Evolutionary conservation across 2,113 vertebrate genomes (phyloP), one percentile per base, ranked within the genome.

Genomic region (Lagopus muta): DNA sequence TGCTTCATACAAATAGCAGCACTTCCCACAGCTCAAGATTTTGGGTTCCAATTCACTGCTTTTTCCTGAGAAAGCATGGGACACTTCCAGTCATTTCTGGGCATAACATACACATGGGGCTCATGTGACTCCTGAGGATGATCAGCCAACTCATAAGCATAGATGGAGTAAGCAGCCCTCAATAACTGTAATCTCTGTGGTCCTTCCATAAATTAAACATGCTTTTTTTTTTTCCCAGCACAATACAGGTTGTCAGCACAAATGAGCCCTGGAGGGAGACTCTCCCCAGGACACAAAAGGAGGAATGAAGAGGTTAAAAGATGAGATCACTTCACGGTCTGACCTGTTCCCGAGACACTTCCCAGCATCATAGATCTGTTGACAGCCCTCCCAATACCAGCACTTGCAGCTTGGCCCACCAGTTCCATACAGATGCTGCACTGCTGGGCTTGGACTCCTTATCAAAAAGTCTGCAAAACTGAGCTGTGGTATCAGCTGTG

Each of bases 121-220:
- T 67, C 43, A 48, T 40, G 79, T 78, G 27, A 75, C 83, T 94
- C 12, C 1, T 13, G 19, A 93, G 86, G 76, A 76, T 76, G 90
- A 54, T 62, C 74, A 52, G 85, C 92, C 90, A 77, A 79, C 86
- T 77, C 74, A 18, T 57, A 93, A 81, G 90, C 71, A 71, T 61
- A 96, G 90, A 82, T 74, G 76, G 91, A 89, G 40, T 78, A 91
- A 93, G 81, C 89, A 77, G 69, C 86, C 88, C 48, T 30, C 70
- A 82, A 88, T 83, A 86, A 85, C 25, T 88, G 92, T 80, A 83
- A 47, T 77, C 76, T n/a, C 72, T 81, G 34, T 54, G 64, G 13
- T 38, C 60, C 82, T 69, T 48, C 64, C 66, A n/a, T n/a, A 75
- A 80, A 36, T 58, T 91, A 89, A 89, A 72, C n/a, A 84, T 75